phyloP scores from a whole-genome alignment of 2,113 vertebrate genomes.

The Chlamydotis undulata region DNA sequence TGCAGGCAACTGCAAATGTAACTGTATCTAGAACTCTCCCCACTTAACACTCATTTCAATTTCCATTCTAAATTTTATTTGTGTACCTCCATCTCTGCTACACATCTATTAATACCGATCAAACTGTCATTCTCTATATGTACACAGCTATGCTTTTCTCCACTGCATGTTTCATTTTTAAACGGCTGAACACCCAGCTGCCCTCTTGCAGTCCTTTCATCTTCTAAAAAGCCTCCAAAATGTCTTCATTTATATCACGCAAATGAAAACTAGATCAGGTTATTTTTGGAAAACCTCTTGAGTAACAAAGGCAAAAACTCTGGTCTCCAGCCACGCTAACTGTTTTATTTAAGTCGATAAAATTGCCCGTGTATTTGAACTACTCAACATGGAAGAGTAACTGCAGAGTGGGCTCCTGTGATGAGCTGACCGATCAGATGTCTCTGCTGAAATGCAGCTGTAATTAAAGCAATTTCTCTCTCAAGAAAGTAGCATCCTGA shows the following conservation, averaged over 20 bases:
- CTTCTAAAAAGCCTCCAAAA: not conserved
- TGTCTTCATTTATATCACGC: not conserved
- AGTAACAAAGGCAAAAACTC: not conserved
- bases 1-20: not conserved
- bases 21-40: not conserved
- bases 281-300: constrained; percentile 35
- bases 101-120: constrained; percentile 2
- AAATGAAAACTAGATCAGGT: not conserved
- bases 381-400: not conserved
- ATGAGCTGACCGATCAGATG: not conserved
- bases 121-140: not conserved
- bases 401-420: not conserved
- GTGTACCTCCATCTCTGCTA: not conserved
- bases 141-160: not conserved
- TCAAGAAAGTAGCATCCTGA: not conserved
- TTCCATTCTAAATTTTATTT: constrained; percentile 24
- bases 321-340: not conserved
- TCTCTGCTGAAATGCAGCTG: not conserved
- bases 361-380: not conserved
- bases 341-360: not conserved
- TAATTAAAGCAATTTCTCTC: constrained; percentile 19
- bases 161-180: not conserved
- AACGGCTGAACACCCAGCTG: not conserved
- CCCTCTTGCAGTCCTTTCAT: not conserved
- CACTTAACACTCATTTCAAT: not conserved